phyloP scores from a whole-genome alignment of 2,113 vertebrate species.

The Callocephalon fimbriatum region DNA sequence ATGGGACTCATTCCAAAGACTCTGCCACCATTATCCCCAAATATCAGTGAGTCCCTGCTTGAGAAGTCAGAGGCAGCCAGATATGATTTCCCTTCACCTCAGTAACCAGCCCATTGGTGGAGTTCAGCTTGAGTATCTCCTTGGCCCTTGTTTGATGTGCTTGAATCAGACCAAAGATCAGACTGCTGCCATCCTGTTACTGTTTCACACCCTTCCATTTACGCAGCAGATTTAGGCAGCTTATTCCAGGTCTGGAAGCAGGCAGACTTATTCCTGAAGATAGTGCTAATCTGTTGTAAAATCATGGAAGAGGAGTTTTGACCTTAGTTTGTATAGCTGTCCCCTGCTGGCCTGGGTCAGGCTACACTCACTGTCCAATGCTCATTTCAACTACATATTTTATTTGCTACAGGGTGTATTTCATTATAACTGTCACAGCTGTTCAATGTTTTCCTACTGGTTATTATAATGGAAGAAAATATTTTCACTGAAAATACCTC shows the following conservation, averaged over 20 bases:
- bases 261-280: not conserved
- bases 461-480: slow-evolving; percentile 16
- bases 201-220: not conserved
- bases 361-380: not conserved
- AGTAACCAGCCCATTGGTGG: not conserved
- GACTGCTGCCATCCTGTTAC: not conserved
- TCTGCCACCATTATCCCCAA: not conserved
- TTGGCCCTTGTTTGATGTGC: not conserved
- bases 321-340: not conserved
- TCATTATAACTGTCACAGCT: slow-evolving; percentile 19
- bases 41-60: not conserved
- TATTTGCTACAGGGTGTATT: not conserved
- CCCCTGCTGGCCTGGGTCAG: not conserved
- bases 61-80: not conserved
- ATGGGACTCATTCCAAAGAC: not conserved
- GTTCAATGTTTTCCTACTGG: not conserved
- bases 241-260: not conserved
- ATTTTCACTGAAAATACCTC: slow-evolving; percentile 43
- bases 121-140: fast-evolving
- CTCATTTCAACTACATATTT: not conserved
- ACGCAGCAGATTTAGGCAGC: not conserved
- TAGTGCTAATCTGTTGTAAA: not conserved
- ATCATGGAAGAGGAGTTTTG: not conserved
- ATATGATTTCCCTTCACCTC: fast-evolving
- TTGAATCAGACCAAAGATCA: not conserved